phyloP scores from a whole-genome alignment of 2,888 invertebrate genomes.

The Stenurella melanura region DNA sequence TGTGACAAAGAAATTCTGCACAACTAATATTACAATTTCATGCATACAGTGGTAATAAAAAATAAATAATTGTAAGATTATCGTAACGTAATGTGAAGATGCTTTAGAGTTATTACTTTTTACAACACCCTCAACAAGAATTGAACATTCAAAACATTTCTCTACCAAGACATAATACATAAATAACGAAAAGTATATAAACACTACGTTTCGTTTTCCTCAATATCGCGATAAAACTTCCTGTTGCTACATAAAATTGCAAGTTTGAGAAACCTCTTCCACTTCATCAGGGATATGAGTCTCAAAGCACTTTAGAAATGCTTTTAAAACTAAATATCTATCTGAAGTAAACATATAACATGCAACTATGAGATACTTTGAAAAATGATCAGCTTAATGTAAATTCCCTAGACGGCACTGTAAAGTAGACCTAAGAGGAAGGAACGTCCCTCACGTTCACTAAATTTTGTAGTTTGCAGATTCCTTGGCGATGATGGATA shows the following conservation, averaged over 20 bases:
- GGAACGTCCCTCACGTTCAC: conserved; percentile 13
- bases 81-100: no score
- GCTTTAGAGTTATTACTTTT: no score
- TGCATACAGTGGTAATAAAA: no score
- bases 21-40: no score
- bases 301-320: conserved; percentile 8
- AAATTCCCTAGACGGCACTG: conserved; percentile 21
- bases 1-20: no score
- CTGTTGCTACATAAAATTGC: conserved; percentile 7
- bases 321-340: conserved; percentile 17
- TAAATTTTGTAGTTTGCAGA: conserved; percentile 45
- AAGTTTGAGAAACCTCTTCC: conserved; percentile 4
- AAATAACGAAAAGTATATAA: neutral
- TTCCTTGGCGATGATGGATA: conserved; percentile 47
- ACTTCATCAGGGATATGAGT: conserved; percentile 7
- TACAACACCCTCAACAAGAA: no score
- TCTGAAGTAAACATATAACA: conserved; percentile 3
- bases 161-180: neutral
- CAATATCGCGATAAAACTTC: neutral
- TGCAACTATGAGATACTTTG: conserved; percentile 31
- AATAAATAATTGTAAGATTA: no score
- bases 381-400: conserved; percentile 31
- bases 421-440: conserved; percentile 23
- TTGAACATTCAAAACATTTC: neutral
- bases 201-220: neutral